phyloP scores from a whole-genome alignment of 2,888 invertebrate genomes.

The Ormyrus rosae region DNA sequence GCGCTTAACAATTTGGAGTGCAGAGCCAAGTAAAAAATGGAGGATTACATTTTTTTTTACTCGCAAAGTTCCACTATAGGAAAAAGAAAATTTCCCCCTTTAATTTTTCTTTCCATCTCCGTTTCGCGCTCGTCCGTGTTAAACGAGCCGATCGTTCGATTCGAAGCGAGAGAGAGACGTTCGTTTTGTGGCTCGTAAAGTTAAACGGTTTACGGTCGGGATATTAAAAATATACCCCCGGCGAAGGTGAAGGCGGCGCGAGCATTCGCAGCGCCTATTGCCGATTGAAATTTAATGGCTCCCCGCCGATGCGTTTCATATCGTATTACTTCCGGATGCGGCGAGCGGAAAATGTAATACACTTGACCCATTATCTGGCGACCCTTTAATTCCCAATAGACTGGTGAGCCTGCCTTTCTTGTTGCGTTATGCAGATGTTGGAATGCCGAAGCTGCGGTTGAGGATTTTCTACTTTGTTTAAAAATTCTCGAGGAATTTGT shows the following conservation, averaged over 20 bases:
- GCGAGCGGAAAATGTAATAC: background rate
- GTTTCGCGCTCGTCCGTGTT: background rate
- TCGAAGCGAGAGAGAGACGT: slow-evolving; percentile 4
- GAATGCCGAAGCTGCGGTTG: too few relatives aligned
- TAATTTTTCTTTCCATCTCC: background rate
- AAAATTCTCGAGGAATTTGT: too few relatives aligned
- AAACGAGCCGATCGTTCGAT: slow-evolving; percentile 17
- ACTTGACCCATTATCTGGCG: background rate
- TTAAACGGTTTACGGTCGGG: background rate
- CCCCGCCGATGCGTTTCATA: background rate
- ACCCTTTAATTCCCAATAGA: background rate
- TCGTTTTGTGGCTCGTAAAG: slow-evolving; percentile 27
- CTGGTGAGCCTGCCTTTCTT: too few relatives aligned
- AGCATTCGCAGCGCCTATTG: slow-evolving; percentile 3
- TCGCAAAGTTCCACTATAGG: background rate
- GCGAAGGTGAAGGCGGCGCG: background rate
- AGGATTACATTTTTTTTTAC: too few relatives aligned
- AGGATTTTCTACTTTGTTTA: too few relatives aligned
- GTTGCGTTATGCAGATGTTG: too few relatives aligned
- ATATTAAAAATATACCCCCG: slow-evolving; percentile 32
- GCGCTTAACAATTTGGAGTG: too few relatives aligned
- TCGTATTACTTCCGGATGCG: background rate
- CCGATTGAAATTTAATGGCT: background rate
- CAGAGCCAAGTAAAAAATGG: too few relatives aligned
- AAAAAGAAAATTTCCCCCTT: background rate